Conservation (phyloP, 1,140 invertebrate genomes). For the Drosophila prosaltans region DNA sequence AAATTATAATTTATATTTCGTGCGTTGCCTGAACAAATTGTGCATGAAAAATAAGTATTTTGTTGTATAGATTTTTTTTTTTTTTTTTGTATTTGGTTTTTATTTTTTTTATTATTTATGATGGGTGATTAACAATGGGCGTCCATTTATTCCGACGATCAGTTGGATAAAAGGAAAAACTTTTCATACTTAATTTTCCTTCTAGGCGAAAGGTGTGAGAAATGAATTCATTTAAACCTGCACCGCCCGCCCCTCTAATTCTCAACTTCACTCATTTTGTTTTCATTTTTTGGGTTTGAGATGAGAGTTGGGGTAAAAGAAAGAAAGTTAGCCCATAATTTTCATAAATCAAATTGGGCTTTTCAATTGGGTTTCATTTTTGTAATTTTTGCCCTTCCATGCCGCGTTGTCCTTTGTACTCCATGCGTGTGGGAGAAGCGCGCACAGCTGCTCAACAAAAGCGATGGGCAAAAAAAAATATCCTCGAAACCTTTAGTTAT, state of each 20-base stretch:
- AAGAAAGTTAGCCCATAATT: slow-evolving; percentile 43
- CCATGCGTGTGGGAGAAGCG: neutral
- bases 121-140: slow-evolving; percentile 68
- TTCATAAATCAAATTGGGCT: slow-evolving; percentile 75
- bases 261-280: neutral
- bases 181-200: slow-evolving; percentile 20
- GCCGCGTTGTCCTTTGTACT: neutral
- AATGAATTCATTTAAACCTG: neutral
- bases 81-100: no score
- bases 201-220: slow-evolving; percentile 46
- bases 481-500: no score
- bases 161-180: slow-evolving; percentile 41
- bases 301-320: slow-evolving; percentile 37
- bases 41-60: slow-evolving; percentile 46
- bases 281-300: slow-evolving; percentile 28
- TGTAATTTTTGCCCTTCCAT: slow-evolving; percentile 5
- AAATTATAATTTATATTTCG: slow-evolving; percentile 68
- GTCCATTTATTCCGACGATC: slow-evolving; percentile 7
- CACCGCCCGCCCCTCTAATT: neutral
- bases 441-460: slow-evolving; percentile 12
- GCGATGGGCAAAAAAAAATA: neutral
- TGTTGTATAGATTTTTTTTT: slow-evolving; percentile 33
- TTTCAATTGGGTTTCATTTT: slow-evolving; percentile 62
- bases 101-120: slow-evolving; percentile 54
- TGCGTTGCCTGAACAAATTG: slow-evolving; percentile 60